Base-by-base conservation (phyloP, 1,140 invertebrate genomes). In the Panagrolaimus sp. region DNA sequence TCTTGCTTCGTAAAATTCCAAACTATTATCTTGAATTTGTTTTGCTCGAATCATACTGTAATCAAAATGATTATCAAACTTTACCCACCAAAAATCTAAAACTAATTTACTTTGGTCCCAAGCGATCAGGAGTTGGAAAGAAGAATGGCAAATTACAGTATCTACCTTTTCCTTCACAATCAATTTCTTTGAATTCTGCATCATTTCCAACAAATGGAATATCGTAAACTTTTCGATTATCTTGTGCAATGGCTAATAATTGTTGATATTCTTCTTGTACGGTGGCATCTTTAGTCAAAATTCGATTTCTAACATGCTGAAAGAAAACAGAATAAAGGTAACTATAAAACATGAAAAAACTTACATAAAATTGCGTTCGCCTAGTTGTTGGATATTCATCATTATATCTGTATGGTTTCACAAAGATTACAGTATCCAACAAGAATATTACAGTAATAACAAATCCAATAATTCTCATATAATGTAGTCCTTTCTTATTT, bases 131-230 rank as follows among this genome's bases (percentile, higher is more conserved):
- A 5, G 63, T 64, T 43, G 63, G 63, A 64, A 24, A 64, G 12
- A 43, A 17, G n/a, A 43, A 64, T 43, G 63, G 63, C 38, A 64
- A 43, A 8, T 38, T 3, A 43, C 63, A 64, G 43, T 64, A 64
- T 64, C 28, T 32, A 1, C 63, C 63, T 64, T 64, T 64, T 17
- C 38, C 63, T 17, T 32, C 28, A 28, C 63, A 64, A 64, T 64
- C 28, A 64, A 64, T 43, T 14, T 43, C 38, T 32, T 64, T 17
- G 28, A 38, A 64, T 14, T 43, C 63, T 9, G 24, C 8, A 32
- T 32, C 28, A 32, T 43, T 32, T 43, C 17, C 38, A n/a, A 64
- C 63, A 38, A 64, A 64, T 64, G 63, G 63, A 17, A 64, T 64
- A 43, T 64, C 63, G 3, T 17, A 17, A 1, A 64, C 28, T 14